A percentile compares a stretch with the other conserved stretches of the same genome.
Conservation (phyloP, 2,797 vertebrate genomes). For the Cynodonichthys magdalenae region DNA sequence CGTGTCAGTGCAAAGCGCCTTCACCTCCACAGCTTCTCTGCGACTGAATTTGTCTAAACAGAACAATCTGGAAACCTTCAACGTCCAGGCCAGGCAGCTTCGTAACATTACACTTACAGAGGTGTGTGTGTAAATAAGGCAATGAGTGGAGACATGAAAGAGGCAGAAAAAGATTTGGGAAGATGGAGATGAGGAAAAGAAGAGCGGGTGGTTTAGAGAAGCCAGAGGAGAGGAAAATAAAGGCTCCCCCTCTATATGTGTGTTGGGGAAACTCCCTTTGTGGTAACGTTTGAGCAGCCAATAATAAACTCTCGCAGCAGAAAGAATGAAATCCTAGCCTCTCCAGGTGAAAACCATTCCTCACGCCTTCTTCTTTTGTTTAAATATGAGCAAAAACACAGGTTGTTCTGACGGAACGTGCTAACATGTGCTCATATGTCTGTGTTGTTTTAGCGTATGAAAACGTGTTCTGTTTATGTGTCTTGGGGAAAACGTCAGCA, state of each 20-base stretch:
- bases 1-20: slow-evolving; percentile 11
- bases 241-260: slow-evolving; percentile 21
- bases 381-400: slow-evolving; percentile 23
- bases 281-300: slow-evolving; percentile 65
- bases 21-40: slow-evolving; percentile 26
- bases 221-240: slow-evolving; percentile 38
- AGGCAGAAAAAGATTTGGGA: slow-evolving; percentile 4
- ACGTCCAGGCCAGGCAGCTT: slow-evolving; percentile 41
- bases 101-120: slow-evolving; percentile 65
- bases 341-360: slow-evolving; percentile 78
- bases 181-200: neutral
- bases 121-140: slow-evolving; percentile 39
- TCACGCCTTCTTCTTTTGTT: slow-evolving; percentile 45
- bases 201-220: slow-evolving; percentile 19
- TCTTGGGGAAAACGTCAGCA: slow-evolving; percentile 23
- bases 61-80: slow-evolving; percentile 74
- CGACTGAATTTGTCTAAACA: slow-evolving; percentile 59
- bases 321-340: slow-evolving; percentile 67
- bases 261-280: slow-evolving; percentile 53
- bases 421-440: neutral
- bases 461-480: slow-evolving; percentile 35
- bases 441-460: slow-evolving; percentile 9
- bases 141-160: slow-evolving; percentile 3
- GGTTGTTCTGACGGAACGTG: slow-evolving; percentile 9
- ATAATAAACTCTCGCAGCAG: slow-evolving; percentile 68